These are phyloP conservation scores for Sebastes wilsoni DNA, from an alignment of 2,797 vertebrate species.

Conservation along the genomic window DNA sequence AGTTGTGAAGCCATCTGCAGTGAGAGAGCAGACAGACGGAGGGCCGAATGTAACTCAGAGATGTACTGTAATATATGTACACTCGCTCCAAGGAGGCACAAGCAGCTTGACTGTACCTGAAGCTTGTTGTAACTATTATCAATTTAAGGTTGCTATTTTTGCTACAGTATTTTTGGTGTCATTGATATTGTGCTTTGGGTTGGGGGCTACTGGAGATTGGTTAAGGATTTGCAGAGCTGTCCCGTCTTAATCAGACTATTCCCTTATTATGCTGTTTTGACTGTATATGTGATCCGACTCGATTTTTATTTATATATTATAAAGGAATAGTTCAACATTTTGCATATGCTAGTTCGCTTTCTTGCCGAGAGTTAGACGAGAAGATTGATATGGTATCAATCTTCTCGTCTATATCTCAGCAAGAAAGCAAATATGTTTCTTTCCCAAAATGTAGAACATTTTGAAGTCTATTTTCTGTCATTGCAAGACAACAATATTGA, in stretches of 20 bases:
- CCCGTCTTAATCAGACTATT: conserved; percentile 31
- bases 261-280: conserved; percentile 20
- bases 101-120: conserved; percentile 55
- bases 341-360: background rate
- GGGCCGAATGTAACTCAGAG: conserved; percentile 61
- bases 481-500: background rate
- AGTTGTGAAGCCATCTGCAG: conserved; percentile 84
- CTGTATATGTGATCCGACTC: conserved; percentile 14
- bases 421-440: background rate
- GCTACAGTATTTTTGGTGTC: conserved; percentile 69
- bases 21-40: conserved; percentile 78
- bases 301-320: background rate
- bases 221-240: conserved; percentile 42
- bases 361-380: background rate
- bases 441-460: background rate
- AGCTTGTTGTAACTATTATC: conserved; percentile 60
- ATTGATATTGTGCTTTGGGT: conserved; percentile 64
- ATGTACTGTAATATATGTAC: conserved; percentile 61
- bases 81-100: conserved; percentile 46
- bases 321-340: conserved; percentile 5
- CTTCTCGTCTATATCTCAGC: background rate
- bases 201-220: background rate
- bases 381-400: background rate
- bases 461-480: background rate
- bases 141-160: conserved; percentile 70